Evolutionary conservation across 2,113 vertebrate genomes (phyloP), one percentile per base, ranked within the genome.

Genomic region (Parus major): DNA sequence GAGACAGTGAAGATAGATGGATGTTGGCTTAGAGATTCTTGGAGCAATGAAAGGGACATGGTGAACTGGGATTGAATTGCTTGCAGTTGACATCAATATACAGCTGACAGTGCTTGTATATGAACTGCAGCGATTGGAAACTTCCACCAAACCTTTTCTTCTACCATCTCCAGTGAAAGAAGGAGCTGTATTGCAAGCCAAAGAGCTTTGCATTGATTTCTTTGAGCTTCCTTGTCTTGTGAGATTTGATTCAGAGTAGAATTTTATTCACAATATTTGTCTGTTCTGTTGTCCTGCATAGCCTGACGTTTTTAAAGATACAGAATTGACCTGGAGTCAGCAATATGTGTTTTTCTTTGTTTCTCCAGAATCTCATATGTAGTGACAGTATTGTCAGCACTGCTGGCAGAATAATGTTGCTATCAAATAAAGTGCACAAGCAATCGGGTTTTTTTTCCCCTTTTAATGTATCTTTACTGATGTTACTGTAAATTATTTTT

Each of bases 381-480:
- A 85, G 46, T 85, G 75, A 95, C 82, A 91, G 72, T 83, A 69
- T 63, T 85, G 78, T 85, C 95, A 91, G 71, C 31, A 49, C 36
- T 82, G 59, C 70, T 76, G 94, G 47, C 35, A 80, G 49, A 69
- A 61, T 82, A 59, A 63, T 36, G 27, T 57, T 76, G 36, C 20
- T 90, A 63, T 73, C 47, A 72, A 70, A 87, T 79, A 71, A 94
- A 90, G 35, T n/a, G 50, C 57, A 70, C 46, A 12, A 92, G 77
- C 27, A 71, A 46, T 91, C 56, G 29, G 10, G 16, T 90, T 84
- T 27, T 28, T 42, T 61, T 25, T 20, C 13, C 13, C 39, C n/a
- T 73, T 85, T 82, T 80, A 80, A 53, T 56, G 6, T 88, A 52
- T 70, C 22, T 79, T 91, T 85, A 39, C 39, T 0, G 0, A 69